Evolutionary conservation across 1,140 invertebrate genomes (phyloP), one percentile per base, ranked within the genome.

Genomic region (Pogonomyrmex barbatus): DNA sequence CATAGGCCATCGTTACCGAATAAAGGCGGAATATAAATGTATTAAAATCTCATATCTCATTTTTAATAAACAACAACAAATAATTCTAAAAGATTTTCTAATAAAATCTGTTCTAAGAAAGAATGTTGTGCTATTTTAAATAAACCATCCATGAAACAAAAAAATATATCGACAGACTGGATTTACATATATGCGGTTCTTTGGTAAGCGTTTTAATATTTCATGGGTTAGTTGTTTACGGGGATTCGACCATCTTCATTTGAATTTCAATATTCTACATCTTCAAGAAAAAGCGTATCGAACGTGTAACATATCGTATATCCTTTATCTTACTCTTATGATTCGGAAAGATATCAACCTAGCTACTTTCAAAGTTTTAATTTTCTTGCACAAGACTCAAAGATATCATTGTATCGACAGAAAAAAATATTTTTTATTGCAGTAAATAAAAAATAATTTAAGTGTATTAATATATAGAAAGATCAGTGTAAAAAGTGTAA

Each of bases 151-250:
- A n/a, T 36, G 47, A 62, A 45, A 14, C 36, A 58, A 5, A 42
- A 42, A 58, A 8, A 77, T 14, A 45, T 39, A 45, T 30, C n/a
- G 8, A 47, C 36, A 39, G 12, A 42, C n/a, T 12, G 39, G 24
- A 24, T 30, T 6, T 33, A 12, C 58, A 42, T 33, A 14, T 5
- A n/a, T 42, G 24, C 24, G 2, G 36, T 52, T 62, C 39, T 67
- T 24, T 47, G 45, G 58, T 67, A 36, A 86, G 70, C 47, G 2
- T 60, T 65, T 89, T 65, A 89, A 89, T 89, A 87, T 89, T 89
- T 89, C 85, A 89, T 89, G 88, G 47, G 54, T 58, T n/a, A 39
- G 33, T 62, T 60, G 42, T 76, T 63, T 70, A 36, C 33, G 6
- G 24, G 5, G 36, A 50, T 33, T 65, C 50, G 6, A 60, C 17